phyloP scores from a whole-genome alignment of 30 jellyfish, hydroid and myxozoan genomes.

The Aurelia coerulea region DNA sequence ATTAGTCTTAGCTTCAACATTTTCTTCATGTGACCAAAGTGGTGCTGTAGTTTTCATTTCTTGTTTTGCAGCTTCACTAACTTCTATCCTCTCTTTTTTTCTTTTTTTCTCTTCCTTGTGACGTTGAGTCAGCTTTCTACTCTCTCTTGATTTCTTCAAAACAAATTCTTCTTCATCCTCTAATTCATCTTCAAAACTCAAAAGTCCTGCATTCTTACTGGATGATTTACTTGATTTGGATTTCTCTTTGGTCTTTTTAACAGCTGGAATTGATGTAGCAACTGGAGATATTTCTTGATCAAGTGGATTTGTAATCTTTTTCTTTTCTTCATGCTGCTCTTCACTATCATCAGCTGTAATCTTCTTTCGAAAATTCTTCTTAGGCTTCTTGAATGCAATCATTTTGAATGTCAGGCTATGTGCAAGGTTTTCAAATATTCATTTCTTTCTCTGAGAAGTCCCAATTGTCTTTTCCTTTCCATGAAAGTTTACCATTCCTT shows the following conservation, averaged over 20 bases:
- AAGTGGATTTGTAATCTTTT: neutral
- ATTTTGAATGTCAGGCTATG: neutral
- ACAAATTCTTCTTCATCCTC: constrained; percentile 89
- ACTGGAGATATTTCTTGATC: neutral
- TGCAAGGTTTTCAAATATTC: too few species aligned
- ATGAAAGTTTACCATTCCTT: too few species aligned
- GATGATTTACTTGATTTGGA: constrained; percentile 35
- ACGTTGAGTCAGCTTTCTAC: constrained; percentile 71
- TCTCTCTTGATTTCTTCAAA: constrained; percentile 83
- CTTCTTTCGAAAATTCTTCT: constrained; percentile 86
- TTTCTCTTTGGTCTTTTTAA: constrained; percentile 38
- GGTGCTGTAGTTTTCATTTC: neutral
- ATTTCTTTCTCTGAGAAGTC: too few species aligned
- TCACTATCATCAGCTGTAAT: constrained; percentile 72
- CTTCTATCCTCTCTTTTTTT: constrained; percentile 48
- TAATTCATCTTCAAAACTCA: constrained; percentile 94
- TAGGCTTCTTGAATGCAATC: constrained; percentile 83
- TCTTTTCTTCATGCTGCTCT: constrained; percentile 56
- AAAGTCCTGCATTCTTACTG: constrained; percentile 47
- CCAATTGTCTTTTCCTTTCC: too few species aligned
- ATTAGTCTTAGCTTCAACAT: neutral
- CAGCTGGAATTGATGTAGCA: neutral
- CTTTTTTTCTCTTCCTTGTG: constrained; percentile 73
- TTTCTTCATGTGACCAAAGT: neutral
- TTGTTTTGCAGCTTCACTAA: neutral